phyloP scores from a whole-genome alignment of 2,888 invertebrate species.

The Phyllotreta striolata region DNA sequence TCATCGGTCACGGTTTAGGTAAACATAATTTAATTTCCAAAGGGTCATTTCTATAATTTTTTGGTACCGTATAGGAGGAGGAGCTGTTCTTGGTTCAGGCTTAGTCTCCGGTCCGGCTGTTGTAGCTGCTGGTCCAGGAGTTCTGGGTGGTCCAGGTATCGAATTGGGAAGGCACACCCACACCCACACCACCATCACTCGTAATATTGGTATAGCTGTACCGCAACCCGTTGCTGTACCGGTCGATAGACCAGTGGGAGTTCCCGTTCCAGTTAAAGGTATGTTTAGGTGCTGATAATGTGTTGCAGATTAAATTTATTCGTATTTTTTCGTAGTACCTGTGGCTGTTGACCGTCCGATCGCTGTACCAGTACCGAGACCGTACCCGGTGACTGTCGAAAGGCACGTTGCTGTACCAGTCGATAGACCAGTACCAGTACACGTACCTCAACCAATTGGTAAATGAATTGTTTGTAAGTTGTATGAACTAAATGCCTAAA shows the following conservation, averaged over 20 bases:
- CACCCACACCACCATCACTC: constrained; percentile 61
- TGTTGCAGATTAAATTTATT: background rate
- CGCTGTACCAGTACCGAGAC: constrained; percentile 61
- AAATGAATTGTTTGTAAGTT: constrained; percentile 19
- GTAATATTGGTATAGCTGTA: constrained; percentile 63
- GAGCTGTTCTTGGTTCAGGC: background rate
- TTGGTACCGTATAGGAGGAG: constrained; percentile 13
- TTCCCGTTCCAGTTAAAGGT: constrained; percentile 58
- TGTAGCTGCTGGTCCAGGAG: constrained; percentile 28
- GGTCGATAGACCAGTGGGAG: constrained; percentile 58
- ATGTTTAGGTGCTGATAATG: constrained; percentile 2
- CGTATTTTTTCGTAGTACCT: constrained; percentile 38
- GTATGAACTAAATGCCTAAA: background rate
- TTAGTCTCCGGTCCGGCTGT: background rate
- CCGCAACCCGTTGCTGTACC: constrained; percentile 64
- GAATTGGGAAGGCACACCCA: constrained; percentile 53
- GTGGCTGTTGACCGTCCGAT: constrained; percentile 61
- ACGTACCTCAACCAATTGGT: constrained; percentile 56
- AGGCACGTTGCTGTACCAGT: constrained; percentile 65
- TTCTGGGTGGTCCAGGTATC: constrained; percentile 40
- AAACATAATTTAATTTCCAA: background rate
- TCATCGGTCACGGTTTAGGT: constrained; percentile 39
- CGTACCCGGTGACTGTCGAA: constrained; percentile 62
- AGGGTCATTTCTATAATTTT: background rate
- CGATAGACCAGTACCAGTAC: constrained; percentile 64